Evolutionary conservation across 1,140 invertebrate genomes (phyloP).

Genomic region (Lordiphosa collinella): DNA sequence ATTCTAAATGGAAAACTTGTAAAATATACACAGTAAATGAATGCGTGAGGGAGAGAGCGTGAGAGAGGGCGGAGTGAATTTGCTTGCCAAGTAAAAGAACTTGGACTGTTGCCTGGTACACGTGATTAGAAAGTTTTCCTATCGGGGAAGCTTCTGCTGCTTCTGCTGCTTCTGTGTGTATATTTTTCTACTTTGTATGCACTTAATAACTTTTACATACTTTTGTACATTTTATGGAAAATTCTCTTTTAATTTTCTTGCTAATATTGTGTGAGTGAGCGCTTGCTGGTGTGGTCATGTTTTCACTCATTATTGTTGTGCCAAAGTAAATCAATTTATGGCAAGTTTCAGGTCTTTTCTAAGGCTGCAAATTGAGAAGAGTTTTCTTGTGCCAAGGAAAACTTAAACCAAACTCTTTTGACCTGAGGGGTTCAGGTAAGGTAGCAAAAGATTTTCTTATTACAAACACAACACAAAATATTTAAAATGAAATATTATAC

Average conservation of each 20-base stretch:
- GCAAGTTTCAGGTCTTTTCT: slow-evolving; percentile 13
- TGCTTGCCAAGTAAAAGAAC: slow-evolving; percentile 37
- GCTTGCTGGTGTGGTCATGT: not conserved
- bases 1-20: slow-evolving; percentile 56
- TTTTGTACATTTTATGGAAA: slow-evolving; percentile 63
- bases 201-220: slow-evolving; percentile 68
- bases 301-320: slow-evolving; percentile 17
- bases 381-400: slow-evolving; percentile 1
- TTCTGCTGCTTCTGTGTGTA: slow-evolving; percentile 1
- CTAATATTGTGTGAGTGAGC: slow-evolving; percentile 17
- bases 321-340: slow-evolving; percentile 21
- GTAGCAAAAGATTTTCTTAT: too few species aligned
- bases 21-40: slow-evolving; percentile 22
- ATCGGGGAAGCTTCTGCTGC: not conserved
- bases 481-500: too few species aligned
- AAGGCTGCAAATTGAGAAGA: slow-evolving; percentile 10
- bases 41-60: too few species aligned
- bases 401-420: not conserved
- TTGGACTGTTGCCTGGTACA: slow-evolving; percentile 35
- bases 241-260: slow-evolving; percentile 68
- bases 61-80: too few species aligned
- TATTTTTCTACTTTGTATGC: slow-evolving; percentile 54
- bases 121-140: slow-evolving; percentile 62
- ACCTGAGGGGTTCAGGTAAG: too few species aligned
- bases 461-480: too few species aligned